Percentiles rank a stretch among this genome's conserved stretches.
Evolutionary conservation across 1,140 invertebrate species (phyloP).

Genomic region (Rhyzopertha dominica): DNA sequence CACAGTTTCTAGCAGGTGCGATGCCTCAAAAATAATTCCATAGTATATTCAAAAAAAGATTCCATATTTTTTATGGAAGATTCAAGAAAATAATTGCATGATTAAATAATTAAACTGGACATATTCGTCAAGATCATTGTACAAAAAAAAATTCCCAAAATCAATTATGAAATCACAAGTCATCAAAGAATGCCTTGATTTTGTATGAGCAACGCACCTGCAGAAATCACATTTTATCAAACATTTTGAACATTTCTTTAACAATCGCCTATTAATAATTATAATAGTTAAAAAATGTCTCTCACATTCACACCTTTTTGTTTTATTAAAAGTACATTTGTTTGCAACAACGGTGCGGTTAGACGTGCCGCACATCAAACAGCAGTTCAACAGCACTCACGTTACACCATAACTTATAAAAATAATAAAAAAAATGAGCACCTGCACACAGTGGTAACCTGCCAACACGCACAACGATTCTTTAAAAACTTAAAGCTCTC

Average conservation of each 20-base stretch:
- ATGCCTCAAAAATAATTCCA: constrained; percentile 7
- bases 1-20: constrained; percentile 8
- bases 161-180: too few relatives aligned
- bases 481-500: too few relatives aligned
- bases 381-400: constrained; percentile 3
- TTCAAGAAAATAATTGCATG: too few relatives aligned
- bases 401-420: background rate
- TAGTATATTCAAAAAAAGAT: too few relatives aligned
- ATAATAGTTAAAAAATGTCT: constrained; percentile 43
- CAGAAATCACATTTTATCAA: constrained; percentile 15
- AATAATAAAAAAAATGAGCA: constrained; percentile 1
- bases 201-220: background rate
- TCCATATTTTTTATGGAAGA: too few relatives aligned
- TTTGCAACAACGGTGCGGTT: constrained; percentile 6
- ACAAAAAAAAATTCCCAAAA: too few relatives aligned
- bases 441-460: constrained; percentile 37
- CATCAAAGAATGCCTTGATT: background rate
- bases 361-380: background rate
- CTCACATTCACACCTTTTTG: constrained; percentile 30
- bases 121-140: too few relatives aligned
- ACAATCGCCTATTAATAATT: constrained; percentile 47
- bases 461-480: constrained; percentile 36
- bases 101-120: too few relatives aligned
- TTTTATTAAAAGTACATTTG: constrained; percentile 15
- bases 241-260: constrained; percentile 39